Evolutionary conservation across 2,888 invertebrate genomes (phyloP).

Genomic region (Branchipolynoe longqiensis): DNA sequence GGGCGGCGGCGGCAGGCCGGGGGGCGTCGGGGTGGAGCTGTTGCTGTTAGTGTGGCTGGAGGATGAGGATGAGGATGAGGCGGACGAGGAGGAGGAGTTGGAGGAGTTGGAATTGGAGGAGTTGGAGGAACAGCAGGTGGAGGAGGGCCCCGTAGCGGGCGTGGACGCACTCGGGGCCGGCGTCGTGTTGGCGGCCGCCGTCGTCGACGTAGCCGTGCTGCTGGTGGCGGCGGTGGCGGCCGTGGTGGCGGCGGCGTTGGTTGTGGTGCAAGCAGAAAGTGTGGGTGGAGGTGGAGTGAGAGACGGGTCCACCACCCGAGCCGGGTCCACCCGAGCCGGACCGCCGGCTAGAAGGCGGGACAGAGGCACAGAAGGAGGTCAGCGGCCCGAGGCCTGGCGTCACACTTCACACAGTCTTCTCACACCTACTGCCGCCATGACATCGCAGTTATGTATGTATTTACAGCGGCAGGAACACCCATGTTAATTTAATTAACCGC

Average conservation of each 20-base stretch:
- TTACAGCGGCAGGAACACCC: no score
- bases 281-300: slow-evolving; percentile 44
- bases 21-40: background rate
- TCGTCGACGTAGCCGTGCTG: background rate
- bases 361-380: slow-evolving; percentile 30
- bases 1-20: background rate
- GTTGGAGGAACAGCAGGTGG: no score
- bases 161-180: slow-evolving; percentile 16
- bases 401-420: no score
- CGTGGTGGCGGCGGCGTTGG: slow-evolving; percentile 1
- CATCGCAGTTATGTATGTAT: no score
- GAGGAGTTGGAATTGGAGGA: no score
- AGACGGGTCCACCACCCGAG: slow-evolving; percentile 25
- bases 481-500: no score
- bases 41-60: slow-evolving; percentile 39
- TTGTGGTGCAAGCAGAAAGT: slow-evolving; percentile 44
- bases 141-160: background rate
- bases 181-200: background rate
- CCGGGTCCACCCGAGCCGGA: no score
- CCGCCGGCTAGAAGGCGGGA: background rate
- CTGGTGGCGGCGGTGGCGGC: slow-evolving; percentile 20
- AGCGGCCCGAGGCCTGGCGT: background rate
- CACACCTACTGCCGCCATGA: no score
- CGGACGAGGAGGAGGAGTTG: slow-evolving; percentile 21
- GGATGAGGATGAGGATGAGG: slow-evolving; percentile 42